These are phyloP conservation scores for Gavia stellata DNA, from an alignment of 2,113 vertebrate species.

Conservation along the genomic window DNA sequence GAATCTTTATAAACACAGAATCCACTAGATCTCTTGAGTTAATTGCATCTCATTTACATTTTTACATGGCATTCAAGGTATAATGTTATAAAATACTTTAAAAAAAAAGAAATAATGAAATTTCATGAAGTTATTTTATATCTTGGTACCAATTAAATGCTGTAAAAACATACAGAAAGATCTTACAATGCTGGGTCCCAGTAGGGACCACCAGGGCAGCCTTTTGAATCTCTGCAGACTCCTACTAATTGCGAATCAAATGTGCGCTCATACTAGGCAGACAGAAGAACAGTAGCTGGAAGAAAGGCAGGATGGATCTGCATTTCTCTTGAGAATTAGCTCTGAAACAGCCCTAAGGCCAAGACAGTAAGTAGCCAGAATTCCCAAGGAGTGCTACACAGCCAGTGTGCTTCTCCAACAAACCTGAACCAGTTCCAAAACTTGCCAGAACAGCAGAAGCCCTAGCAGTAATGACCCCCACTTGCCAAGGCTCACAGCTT, in stretches of 20 bases:
- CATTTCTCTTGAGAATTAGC: conserved; percentile 21
- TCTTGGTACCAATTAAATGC: neutral
- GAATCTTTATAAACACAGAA: neutral
- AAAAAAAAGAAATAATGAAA: neutral
- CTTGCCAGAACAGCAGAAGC: neutral
- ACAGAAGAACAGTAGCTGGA: neutral
- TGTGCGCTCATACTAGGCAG: conserved; percentile 43
- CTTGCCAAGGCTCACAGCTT: conserved; percentile 19
- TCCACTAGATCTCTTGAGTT: neutral
- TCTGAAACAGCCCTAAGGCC: neutral
- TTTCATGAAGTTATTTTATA: neutral
- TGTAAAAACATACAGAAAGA: neutral
- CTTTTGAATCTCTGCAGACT: conserved; percentile 19
- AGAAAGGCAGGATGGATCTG: conserved; percentile 10
- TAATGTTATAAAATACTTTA: neutral
- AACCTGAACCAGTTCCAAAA: neutral
- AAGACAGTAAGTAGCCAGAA: conserved; percentile 18
- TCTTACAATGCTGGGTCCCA: neutral
- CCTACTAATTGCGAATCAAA: conserved; percentile 30
- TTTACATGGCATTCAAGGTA: neutral
- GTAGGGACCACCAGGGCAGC: conserved; percentile 17
- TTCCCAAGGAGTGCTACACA: neutral
- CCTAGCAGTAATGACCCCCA: neutral
- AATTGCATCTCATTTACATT: neutral
- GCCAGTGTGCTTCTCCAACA: neutral